Evolutionary conservation across 2,113 vertebrate species (phyloP).

Genomic region (Delphinapterus leucas): DNA sequence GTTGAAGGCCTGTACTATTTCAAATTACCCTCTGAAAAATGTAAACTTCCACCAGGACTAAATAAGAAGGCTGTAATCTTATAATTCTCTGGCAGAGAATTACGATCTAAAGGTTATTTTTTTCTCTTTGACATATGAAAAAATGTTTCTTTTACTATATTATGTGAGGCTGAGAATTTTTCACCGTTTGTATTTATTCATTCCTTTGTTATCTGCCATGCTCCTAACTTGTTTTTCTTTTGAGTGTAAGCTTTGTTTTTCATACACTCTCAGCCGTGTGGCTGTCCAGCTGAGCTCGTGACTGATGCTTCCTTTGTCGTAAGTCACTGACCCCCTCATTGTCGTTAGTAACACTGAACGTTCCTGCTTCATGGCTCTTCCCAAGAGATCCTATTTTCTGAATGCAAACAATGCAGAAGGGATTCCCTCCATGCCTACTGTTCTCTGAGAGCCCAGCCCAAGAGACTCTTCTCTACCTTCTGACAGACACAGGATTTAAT

Average conservation of each 20-base stretch:
- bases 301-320: neutral
- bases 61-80: neutral
- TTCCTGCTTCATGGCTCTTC: neutral
- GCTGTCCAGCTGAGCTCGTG: neutral
- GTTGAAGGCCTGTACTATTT: no score
- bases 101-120: neutral
- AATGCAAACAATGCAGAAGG: neutral
- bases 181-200: neutral
- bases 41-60: neutral
- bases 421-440: neutral
- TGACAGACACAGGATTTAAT: neutral
- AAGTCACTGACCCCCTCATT: neutral
- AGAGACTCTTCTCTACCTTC: neutral
- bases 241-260: neutral
- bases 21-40: no score
- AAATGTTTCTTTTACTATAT: neutral
- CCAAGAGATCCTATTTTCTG: neutral
- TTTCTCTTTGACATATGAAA: neutral
- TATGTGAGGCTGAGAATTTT: neutral
- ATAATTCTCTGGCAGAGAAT: neutral
- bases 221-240: neutral
- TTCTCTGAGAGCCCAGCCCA: neutral
- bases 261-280: neutral
- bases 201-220: neutral
- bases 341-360: neutral